A percentile compares a stretch with the other conserved stretches of the same genome.
These are phyloP conservation scores for Neuroscelio doddi DNA, from an alignment of 2,888 invertebrate genomes.

Conservation along the genomic window DNA sequence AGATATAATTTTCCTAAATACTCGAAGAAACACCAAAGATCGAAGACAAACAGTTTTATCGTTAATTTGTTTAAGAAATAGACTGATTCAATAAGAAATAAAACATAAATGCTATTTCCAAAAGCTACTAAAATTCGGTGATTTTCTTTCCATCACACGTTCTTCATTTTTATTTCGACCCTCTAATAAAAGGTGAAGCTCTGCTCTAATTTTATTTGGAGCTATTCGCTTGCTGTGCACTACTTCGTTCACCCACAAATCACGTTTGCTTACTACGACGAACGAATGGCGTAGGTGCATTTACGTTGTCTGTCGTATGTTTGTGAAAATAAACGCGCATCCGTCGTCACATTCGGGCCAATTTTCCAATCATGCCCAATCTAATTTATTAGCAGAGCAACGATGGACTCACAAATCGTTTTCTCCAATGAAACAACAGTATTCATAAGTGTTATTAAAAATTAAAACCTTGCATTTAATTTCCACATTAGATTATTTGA, in stretches of 20 bases:
- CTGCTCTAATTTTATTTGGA: conserved; percentile 55
- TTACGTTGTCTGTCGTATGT: background rate
- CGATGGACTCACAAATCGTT: background rate
- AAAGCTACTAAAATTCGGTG: background rate
- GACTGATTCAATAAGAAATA: too few relatives aligned
- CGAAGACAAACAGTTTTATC: too few relatives aligned
- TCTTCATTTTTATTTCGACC: conserved; percentile 62
- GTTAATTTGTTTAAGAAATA: too few relatives aligned
- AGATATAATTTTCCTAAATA: too few relatives aligned
- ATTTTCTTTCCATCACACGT: conserved; percentile 58
- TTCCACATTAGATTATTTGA: too few relatives aligned
- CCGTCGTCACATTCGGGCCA: conserved; percentile 6
- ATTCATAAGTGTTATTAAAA: background rate
- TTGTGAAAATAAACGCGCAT: conserved; percentile 8
- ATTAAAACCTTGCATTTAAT: too few relatives aligned
- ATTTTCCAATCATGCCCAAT: conserved; percentile 14
- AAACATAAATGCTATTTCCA: background rate
- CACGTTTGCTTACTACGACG: conserved; percentile 22
- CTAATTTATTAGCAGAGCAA: background rate
- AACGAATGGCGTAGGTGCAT: conserved; percentile 6
- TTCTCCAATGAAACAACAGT: background rate
- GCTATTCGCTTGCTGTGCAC: conserved; percentile 45
- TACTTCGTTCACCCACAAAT: conserved; percentile 47
- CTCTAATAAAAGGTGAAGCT: conserved; percentile 55
- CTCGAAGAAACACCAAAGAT: too few relatives aligned